Evolutionary conservation across 1,140 invertebrate genomes (phyloP), one percentile per base, ranked within the genome.

Genomic region (Listronotus bonariensis): DNA sequence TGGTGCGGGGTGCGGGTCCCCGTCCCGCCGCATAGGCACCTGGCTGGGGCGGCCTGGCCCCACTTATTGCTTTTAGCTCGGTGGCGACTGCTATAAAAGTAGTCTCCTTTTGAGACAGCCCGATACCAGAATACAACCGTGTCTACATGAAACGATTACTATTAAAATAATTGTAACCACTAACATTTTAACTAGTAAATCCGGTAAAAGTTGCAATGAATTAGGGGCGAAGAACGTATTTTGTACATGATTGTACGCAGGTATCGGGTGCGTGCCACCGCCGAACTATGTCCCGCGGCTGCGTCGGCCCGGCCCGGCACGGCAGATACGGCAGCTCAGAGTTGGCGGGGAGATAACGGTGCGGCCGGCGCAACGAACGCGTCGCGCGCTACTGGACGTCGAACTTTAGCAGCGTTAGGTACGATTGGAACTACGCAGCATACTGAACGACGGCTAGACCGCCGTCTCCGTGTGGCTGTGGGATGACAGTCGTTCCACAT

Each of bases 401-500:
- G 41, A 31, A 46, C 15, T 41, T 60, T 60, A 59, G 45, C 48
- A 53, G 63, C 34, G 45, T 58, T 59, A 65, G 48, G 55, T 63
- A 65, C 56, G 42, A 57, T 49, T 60, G 57, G 60, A 60, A 58
- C 31, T 41, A 57, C 46, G 41, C 26, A 52, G 20, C 32, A 54
- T 58, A 59, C 67, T 70, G 68, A 69, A 70, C 68, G 65, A 72
- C 71, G 72, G 81, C 84, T 93, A 94, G 77, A 94, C 92, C 74
- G 92, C 92, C 69, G 92, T 95, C 83, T 95, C 92, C 71, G 92
- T 95, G 82, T 95, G 92, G 84, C 91, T 93, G 83, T 93, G 91
- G 72, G 90, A 92, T 72, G 92, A 93, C 67, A 95, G 86, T 67
- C 92, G 87, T 81, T 94, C 92, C 74, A 94, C 91, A 82, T 93